These are phyloP conservation scores for Apotomis betuletana DNA, from an alignment of 2,888 invertebrate species.

Conservation along the genomic window DNA sequence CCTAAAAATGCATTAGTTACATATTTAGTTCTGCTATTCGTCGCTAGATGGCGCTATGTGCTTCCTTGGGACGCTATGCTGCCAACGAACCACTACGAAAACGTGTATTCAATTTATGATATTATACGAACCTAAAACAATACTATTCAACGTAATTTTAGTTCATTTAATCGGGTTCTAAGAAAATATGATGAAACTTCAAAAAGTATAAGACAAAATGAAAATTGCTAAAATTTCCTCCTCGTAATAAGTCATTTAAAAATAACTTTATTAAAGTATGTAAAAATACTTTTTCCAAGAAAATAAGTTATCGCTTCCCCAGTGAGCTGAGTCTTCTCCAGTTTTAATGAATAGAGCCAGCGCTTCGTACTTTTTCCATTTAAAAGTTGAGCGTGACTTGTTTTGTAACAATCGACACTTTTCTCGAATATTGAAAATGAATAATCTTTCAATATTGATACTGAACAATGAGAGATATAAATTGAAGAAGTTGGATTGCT, in stretches of 20 bases:
- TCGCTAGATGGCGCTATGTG: slow-evolving; percentile 68
- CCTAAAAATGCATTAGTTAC: background rate
- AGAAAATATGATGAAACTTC: background rate
- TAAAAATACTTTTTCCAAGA: slow-evolving; percentile 41
- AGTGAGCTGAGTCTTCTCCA: slow-evolving; percentile 52
- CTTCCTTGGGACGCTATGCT: background rate
- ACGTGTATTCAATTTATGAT: background rate
- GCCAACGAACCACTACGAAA: background rate
- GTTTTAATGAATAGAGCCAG: slow-evolving; percentile 78
- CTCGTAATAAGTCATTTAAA: slow-evolving; percentile 37
- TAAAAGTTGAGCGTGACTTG: slow-evolving; percentile 73
- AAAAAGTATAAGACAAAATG: slow-evolving; percentile 12
- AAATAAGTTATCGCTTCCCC: slow-evolving; percentile 41
- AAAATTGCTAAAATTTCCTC: slow-evolving; percentile 22
- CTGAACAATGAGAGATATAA: slow-evolving; percentile 30
- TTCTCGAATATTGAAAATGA: slow-evolving; percentile 52
- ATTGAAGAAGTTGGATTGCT: slow-evolving; percentile 28
- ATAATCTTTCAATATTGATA: slow-evolving; percentile 41
- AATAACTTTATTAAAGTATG: slow-evolving; percentile 40
- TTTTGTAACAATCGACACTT: slow-evolving; percentile 63
- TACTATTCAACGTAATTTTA: background rate
- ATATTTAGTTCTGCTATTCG: slow-evolving; percentile 59
- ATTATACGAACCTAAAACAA: background rate
- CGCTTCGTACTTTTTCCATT: slow-evolving; percentile 73
- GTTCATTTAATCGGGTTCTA: background rate